These are phyloP conservation scores for Bathynomus jamesi DNA, from an alignment of 1,140 invertebrate species.

Conservation along the genomic window DNA sequence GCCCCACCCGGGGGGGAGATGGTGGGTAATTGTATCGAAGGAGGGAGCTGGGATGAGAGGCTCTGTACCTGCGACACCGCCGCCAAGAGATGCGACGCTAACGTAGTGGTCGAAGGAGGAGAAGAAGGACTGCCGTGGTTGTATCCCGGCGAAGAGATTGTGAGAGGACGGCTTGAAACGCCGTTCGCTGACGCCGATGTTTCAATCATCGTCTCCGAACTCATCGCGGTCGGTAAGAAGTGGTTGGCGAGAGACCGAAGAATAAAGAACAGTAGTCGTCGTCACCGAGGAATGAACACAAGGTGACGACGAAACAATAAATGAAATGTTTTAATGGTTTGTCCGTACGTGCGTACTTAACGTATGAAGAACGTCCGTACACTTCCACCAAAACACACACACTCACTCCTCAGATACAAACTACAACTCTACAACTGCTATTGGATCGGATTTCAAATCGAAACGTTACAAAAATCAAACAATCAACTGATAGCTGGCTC, in stretches of 20 bases:
- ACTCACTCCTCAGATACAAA: constrained; percentile 38
- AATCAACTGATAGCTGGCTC: constrained; percentile 39
- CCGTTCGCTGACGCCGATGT: constrained; percentile 15
- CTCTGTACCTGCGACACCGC: constrained; percentile 37
- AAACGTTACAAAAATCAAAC: constrained; percentile 39
- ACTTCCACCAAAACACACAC: constrained; percentile 37
- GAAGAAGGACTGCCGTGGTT: constrained; percentile 35
- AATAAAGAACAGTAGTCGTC: background rate
- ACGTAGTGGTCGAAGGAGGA: constrained; percentile 36
- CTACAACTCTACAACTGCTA: constrained; percentile 39
- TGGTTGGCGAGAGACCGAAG: background rate
- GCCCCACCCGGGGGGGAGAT: constrained; percentile 33
- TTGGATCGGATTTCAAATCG: constrained; percentile 39
- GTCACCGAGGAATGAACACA: background rate
- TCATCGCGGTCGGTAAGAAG: constrained; percentile 23
- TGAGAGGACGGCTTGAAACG: background rate
- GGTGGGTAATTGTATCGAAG: constrained; percentile 32
- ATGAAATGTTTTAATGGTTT: background rate
- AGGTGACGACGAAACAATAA: background rate
- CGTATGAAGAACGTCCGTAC: constrained; percentile 27
- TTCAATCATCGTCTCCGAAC: constrained; percentile 35
- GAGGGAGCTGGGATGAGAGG: constrained; percentile 32
- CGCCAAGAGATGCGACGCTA: constrained; percentile 36
- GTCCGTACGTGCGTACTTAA: background rate
- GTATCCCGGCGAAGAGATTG: background rate